Evolutionary conservation across 2,888 invertebrate species (phyloP), one percentile per base, ranked within the genome.

Genomic region (Bhutanitis thaidina): DNA sequence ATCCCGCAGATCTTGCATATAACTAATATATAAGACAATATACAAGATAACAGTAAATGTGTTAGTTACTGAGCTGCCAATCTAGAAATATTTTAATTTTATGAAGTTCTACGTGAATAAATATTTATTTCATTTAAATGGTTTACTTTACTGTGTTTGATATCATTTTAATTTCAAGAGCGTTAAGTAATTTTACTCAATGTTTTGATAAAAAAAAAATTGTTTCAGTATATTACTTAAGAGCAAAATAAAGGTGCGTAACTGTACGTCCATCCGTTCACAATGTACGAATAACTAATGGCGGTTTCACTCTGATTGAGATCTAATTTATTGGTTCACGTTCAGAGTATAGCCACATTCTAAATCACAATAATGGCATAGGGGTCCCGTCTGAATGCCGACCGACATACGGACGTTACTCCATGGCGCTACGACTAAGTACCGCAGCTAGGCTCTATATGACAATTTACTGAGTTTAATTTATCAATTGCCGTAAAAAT

Each of bases 271-370:
- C 27, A 35, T 20, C 29, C 29, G 52, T 51, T 40, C 43, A 36
- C 45, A 51, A 20, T 45, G 40, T 35, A 29, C 68, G 69, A 74
- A 73, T 79, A 78, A 83, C 78, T 79, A 83, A 85, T 80, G 72
- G 74, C 73, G 76, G 83, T 76, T 75, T 73, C 74, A 72, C 62
- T 61, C 79, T 84, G 86, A 87, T 87, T 86, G 85, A 79, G 83
- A 87, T 87, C 86, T 78, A 84, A 87, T 86, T 86, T 87, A 87
- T 77, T 77, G 81, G 78, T 73, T 74, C 77, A 68, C 79, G 79
- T 83, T 82, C 81, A 78, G 77, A 52, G 54, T 60, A 59, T 55
- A 53, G 56, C 59, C 57, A 56, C 60, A 56, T 61, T 61, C 61
- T 64, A 63, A 62, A 64, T 64, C 64, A 64, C 60, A 59, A 62